Evolutionary conservation across 2,113 vertebrate species (phyloP).

Genomic region (Malurus cyaneus): DNA sequence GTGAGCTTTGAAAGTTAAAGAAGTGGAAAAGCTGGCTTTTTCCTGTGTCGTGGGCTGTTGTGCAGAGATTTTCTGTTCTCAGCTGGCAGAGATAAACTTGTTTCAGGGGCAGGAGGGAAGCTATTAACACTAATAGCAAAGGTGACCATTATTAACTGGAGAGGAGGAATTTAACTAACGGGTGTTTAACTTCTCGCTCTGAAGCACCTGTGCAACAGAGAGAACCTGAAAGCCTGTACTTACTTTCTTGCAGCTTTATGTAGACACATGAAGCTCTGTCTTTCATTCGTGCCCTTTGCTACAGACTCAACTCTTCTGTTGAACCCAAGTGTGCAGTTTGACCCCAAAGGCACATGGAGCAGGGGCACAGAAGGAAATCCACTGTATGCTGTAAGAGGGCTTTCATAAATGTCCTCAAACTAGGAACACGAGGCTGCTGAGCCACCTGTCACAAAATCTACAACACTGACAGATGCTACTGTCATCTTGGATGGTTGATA

Average conservation of each 20-base stretch:
- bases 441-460: not conserved
- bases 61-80: not conserved
- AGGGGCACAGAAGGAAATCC: not conserved
- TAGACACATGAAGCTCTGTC: not conserved
- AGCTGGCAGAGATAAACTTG: not conserved
- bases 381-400: not conserved
- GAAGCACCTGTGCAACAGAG: not conserved
- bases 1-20: constrained; percentile 1
- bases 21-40: not conserved
- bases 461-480: not conserved
- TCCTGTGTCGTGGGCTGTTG: not conserved
- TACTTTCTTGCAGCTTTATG: not conserved
- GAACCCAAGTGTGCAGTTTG: not conserved
- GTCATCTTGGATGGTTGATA: not conserved
- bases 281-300: not conserved
- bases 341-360: not conserved
- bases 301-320: not conserved
- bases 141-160: constrained; percentile 9
- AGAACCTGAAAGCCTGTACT: not conserved
- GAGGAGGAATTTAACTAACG: not conserved
- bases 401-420: not conserved
- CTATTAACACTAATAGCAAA: constrained; percentile 17
- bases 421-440: not conserved
- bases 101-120: not conserved
- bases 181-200: not conserved